These are phyloP conservation scores for Neuroscelio doddi DNA, from an alignment of 2,888 invertebrate genomes.

Conservation along the genomic window DNA sequence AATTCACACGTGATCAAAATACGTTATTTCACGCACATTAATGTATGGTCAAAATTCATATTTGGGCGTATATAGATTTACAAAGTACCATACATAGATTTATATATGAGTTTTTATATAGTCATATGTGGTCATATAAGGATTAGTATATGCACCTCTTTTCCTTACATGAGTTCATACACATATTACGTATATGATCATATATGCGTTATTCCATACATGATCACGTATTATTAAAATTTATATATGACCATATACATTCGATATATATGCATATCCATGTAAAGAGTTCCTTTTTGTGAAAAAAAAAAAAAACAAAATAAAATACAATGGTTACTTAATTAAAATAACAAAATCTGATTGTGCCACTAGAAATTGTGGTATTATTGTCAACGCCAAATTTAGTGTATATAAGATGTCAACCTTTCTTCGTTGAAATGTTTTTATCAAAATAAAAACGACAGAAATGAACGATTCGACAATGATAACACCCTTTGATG, in stretches of 20 bases:
- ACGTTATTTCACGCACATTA: background rate
- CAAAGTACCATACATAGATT: too few species aligned
- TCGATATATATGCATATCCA: too few species aligned
- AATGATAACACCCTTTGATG: conserved; percentile 5
- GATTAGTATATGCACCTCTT: background rate
- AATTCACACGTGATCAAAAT: too few species aligned
- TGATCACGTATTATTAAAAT: too few species aligned
- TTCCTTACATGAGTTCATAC: too few species aligned
- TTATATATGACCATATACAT: too few species aligned
- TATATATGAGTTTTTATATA: too few species aligned
- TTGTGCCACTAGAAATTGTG: background rate
- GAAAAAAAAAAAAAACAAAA: too few species aligned
- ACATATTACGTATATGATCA: too few species aligned
- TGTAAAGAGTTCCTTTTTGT: too few species aligned
- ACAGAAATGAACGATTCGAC: background rate
- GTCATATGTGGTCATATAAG: background rate
- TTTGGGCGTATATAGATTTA: background rate
- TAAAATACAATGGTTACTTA: too few species aligned
- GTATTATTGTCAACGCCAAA: background rate
- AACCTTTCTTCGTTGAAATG: conserved; percentile 1
- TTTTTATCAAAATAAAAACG: background rate
- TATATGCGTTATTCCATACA: too few species aligned
- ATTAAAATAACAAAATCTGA: background rate
- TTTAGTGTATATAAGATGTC: background rate
- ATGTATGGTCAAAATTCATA: background rate